Conservation (phyloP, 2,113 vertebrate genomes). For the Saguinus imperator region DNA sequence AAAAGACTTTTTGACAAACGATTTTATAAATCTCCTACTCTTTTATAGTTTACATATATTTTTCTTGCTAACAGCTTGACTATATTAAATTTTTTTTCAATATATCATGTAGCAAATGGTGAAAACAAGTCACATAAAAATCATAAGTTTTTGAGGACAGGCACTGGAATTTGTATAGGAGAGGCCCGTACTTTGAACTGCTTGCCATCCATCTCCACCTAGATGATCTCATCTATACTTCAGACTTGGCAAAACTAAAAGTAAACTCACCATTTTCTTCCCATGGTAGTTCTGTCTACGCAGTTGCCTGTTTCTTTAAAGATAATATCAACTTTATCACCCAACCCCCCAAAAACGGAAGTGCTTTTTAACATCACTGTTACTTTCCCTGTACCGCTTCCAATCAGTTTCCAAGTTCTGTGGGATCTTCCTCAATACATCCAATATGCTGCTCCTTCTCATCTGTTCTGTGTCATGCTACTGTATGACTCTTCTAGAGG, state of each 20-base stretch:
- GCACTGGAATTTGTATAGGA: neutral
- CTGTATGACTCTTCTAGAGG: neutral
- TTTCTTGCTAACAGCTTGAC: neutral
- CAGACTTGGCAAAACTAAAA: neutral
- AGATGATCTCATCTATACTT: neutral
- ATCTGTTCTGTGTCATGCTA: neutral
- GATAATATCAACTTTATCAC: neutral
- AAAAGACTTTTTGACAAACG: neutral
- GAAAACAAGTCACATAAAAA: slow-evolving; percentile 17
- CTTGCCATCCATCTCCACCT: neutral
- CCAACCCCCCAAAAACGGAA: neutral
- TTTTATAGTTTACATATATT: neutral
- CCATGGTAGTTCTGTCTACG: neutral
- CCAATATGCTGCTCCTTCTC: neutral
- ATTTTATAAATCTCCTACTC: neutral
- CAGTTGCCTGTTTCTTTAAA: neutral
- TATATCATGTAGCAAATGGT: neutral
- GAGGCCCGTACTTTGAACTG: neutral
- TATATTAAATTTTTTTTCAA: neutral
- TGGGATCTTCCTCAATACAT: neutral
- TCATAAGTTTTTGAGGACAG: neutral
- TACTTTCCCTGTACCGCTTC: neutral
- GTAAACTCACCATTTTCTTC: neutral
- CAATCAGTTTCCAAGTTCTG: neutral
- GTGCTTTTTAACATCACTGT: neutral